These are phyloP conservation scores for Isotomurus palustris DNA, from an alignment of 2,888 invertebrate species.

Conservation along the genomic window DNA sequence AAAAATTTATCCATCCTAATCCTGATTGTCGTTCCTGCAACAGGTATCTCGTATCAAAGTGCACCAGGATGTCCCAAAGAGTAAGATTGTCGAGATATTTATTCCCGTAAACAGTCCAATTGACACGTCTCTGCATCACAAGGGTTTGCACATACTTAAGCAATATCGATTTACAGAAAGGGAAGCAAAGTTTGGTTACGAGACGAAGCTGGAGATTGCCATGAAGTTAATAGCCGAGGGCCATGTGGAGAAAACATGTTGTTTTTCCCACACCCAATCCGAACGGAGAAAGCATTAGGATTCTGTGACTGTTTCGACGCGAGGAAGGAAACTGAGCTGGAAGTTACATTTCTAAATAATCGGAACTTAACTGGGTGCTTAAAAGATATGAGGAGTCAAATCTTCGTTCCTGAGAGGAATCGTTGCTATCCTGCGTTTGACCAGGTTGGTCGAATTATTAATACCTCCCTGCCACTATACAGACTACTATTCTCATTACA, in stretches of 20 bases:
- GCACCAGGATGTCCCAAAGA: constrained; percentile 16
- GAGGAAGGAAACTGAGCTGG: constrained; percentile 25
- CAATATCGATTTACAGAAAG: not conserved
- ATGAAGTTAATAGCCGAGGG: constrained; percentile 22
- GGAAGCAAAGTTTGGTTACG: constrained; percentile 7
- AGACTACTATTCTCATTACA: not conserved
- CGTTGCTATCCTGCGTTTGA: constrained; percentile 34
- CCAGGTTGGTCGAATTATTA: constrained; percentile 19
- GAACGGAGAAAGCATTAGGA: constrained; percentile 14
- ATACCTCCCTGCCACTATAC: not conserved
- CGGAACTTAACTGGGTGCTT: constrained; percentile 24
- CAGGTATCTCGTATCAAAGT: constrained; percentile 9
- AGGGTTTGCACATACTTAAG: too few relatives aligned
- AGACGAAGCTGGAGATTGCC: constrained; percentile 17
- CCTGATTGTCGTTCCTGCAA: too few relatives aligned
- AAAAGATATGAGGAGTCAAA: constrained; percentile 23
- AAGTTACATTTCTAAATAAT: constrained; percentile 16
- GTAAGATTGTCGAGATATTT: constrained; percentile 1
- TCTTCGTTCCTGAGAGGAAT: constrained; percentile 32
- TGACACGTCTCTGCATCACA: too few relatives aligned
- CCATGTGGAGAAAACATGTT: constrained; percentile 27
- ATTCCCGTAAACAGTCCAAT: too few relatives aligned
- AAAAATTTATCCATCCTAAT: too few relatives aligned
- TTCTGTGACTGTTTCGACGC: constrained; percentile 40
- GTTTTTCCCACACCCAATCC: constrained; percentile 24